A percentile compares a stretch with the other conserved stretches of the same genome.
These are phyloP conservation scores for Archivesica marissinica DNA, from an alignment of 1,140 invertebrate species.

Conservation along the genomic window DNA sequence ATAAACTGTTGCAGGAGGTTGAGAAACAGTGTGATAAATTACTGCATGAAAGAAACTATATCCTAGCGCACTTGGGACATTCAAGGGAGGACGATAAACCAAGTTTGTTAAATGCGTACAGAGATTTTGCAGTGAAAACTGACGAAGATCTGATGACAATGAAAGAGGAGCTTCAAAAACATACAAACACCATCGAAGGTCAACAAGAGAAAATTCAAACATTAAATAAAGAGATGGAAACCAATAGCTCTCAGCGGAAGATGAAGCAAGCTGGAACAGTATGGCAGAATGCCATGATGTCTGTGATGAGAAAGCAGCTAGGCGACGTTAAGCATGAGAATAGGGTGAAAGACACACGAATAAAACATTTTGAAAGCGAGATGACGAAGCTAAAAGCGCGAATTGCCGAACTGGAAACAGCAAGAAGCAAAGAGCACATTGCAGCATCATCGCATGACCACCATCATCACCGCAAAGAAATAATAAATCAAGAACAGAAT, in stretches of 20 bases:
- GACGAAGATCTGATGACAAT: slow-evolving; percentile 49
- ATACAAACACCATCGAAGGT: slow-evolving; percentile 44
- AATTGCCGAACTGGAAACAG: slow-evolving; percentile 34
- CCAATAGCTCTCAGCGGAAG: slow-evolving; percentile 10
- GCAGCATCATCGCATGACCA: not conserved
- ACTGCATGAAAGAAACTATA: slow-evolving; percentile 49
- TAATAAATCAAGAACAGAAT: not conserved
- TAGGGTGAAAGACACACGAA: slow-evolving; percentile 52
- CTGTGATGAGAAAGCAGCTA: slow-evolving; percentile 51
- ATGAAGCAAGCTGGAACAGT: slow-evolving; percentile 50
- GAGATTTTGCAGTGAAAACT: slow-evolving; percentile 56
- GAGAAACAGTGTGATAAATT: slow-evolving; percentile 57
- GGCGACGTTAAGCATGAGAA: slow-evolving; percentile 58
- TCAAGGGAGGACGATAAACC: slow-evolving; percentile 29
- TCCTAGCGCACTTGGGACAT: slow-evolving; percentile 47
- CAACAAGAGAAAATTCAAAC: slow-evolving; percentile 48
- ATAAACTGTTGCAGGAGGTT: slow-evolving; percentile 16
- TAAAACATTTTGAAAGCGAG: slow-evolving; percentile 48
- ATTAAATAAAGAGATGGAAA: slow-evolving; percentile 57
- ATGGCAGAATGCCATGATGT: slow-evolving; percentile 57
- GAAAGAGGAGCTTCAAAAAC: slow-evolving; percentile 42
- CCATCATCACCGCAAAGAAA: not conserved
- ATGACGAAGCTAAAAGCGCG: slow-evolving; percentile 44
- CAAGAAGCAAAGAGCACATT: not conserved
- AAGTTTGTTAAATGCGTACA: slow-evolving; percentile 54